Conservation (phyloP, 2,797 vertebrate genomes). For the Propithecus perrieri region DNA sequence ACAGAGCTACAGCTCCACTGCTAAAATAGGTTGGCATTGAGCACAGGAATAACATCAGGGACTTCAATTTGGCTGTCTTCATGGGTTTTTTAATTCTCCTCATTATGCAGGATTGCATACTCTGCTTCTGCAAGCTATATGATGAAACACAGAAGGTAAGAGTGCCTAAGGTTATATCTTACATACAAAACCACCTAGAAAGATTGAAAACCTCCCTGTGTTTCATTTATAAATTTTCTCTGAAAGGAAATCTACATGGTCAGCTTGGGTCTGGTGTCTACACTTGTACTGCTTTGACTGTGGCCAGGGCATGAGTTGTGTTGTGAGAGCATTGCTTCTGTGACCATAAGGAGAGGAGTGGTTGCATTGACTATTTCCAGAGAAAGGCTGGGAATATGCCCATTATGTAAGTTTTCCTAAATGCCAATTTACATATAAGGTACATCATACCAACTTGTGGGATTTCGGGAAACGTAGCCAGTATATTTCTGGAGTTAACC, state of each 20-base stretch:
- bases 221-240: neutral
- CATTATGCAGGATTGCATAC: neutral
- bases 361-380: neutral
- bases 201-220: neutral
- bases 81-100: neutral
- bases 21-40: neutral
- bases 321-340: neutral
- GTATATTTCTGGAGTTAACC: neutral
- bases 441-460: neutral
- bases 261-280: neutral
- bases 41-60: neutral
- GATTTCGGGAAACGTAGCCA: neutral
- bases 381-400: neutral
- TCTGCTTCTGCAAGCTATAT: neutral
- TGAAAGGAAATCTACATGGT: neutral
- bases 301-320: neutral
- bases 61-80: neutral
- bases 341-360: neutral
- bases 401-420: neutral
- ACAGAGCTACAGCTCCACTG: neutral
- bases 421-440: neutral
- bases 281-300: neutral
- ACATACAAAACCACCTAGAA: neutral
- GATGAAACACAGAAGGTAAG: neutral
- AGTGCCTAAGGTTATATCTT: neutral